Base-by-base conservation (phyloP, 1,140 invertebrate species). In the Camponotus floridanus region DNA sequence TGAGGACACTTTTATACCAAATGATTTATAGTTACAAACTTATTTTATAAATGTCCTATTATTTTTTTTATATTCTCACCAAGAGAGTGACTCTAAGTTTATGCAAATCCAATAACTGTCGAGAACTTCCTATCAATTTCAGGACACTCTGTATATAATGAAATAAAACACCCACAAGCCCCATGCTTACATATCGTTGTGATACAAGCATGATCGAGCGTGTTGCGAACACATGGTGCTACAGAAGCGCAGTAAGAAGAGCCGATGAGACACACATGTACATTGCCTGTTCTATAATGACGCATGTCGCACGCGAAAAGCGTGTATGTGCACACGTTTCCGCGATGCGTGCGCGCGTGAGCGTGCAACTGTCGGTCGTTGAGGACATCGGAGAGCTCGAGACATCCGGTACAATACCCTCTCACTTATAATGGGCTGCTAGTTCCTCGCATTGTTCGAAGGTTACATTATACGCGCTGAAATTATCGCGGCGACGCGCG, bases 321-420 rank as follows among this genome's bases (percentile, higher is more conserved):
- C 64, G 76, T 70, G 45, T 70, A 39, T n/a, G 33, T 68, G 26
- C 33, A 65, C 33, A 55, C 76, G 21, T 57, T 80, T 80, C 64
- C 76, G 21, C 33, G 79, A 51, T 71, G 55, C 65, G 55, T 61
- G 55, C 67, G 26, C 61, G 57, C 59, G 18, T 45, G 79, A 74
- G 78, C 33, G 84, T 76, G 76, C 74, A 39, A 11, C 39, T 18
- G 64, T 45, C 42, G 83, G 68, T 65, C 76, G 89, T 87, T 70
- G 86, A 84, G 89, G 86, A 92, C 90, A 92, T 87, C 88, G 86
- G 76, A 88, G 71, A 68, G 74, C 86, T 55, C 74, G 91, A 93
- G 91, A 93, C 92, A 93, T 93, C 92, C 92, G 92, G 92, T 93
- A 92, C 92, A 92, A 93, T 92, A 92, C 89, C 92, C 92, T 87